Conservation (phyloP, 1,140 invertebrate genomes). For the Brachionus plicatilis region DNA sequence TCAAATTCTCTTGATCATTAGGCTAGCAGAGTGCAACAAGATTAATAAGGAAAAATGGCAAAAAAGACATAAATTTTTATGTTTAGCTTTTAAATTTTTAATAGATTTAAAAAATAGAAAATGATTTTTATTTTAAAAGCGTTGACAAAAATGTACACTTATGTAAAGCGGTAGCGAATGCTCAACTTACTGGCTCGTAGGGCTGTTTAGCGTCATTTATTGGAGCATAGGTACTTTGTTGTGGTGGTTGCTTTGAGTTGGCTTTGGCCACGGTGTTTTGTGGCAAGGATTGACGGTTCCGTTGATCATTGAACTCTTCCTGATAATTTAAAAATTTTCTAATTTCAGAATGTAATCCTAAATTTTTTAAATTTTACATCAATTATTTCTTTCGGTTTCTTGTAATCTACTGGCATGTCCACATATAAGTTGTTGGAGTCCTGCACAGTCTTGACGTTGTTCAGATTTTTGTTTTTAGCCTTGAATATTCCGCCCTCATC, state of each 20-base stretch:
- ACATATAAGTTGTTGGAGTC: conserved; percentile 16
- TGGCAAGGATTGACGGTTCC: not conserved
- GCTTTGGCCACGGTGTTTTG: not conserved
- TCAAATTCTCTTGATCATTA: not conserved
- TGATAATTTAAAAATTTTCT: not conserved
- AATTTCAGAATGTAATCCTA: not conserved
- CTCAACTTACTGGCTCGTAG: not conserved
- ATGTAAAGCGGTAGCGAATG: not conserved
- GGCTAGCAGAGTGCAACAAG: not conserved
- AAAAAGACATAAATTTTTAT: conserved; percentile 16
- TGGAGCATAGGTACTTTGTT: not conserved
- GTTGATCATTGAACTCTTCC: not conserved
- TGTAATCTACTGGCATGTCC: conserved; percentile 30
- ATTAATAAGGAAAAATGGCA: not conserved
- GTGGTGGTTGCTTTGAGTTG: conserved; percentile 17
- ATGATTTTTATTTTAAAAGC: conserved; percentile 9
- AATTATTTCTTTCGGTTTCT: conserved; percentile 5
- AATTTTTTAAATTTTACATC: not conserved
- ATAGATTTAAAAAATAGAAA: not conserved
- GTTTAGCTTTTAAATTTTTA: conserved; percentile 32
- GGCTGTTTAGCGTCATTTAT: not conserved
- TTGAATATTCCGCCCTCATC: conserved; percentile 39
- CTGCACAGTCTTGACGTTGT: conserved; percentile 18
- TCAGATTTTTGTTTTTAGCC: not conserved
- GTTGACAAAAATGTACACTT: not conserved